These are phyloP conservation scores for Aurelia sp. DNA, from an alignment of 30 jellyfish, hydroid and myxozoan genomes.

Conservation along the genomic window DNA sequence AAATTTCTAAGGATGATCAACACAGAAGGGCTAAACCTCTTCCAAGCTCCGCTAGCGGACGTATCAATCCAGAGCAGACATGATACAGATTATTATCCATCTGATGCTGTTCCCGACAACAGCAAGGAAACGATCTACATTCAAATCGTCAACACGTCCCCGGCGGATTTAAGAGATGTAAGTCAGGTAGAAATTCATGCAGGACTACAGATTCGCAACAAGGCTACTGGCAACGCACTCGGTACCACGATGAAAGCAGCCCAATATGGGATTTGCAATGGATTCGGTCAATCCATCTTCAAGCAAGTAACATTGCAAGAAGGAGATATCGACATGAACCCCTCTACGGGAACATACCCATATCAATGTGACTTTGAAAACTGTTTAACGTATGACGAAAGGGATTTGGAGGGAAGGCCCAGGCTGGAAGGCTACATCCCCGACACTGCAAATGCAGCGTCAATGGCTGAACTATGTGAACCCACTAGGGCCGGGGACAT, in stretches of 20 bases:
- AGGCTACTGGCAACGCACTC: no score
- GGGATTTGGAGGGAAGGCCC: slow-evolving; percentile 2
- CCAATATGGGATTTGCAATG: background rate
- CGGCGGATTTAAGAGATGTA: background rate
- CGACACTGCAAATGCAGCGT: no score
- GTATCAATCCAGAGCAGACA: background rate
- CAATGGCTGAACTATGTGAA: no score
- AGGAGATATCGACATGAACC: slow-evolving; percentile 1
- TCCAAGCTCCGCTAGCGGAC: background rate
- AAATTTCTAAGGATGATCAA: background rate
- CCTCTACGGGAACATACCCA: background rate
- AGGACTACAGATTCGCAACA: no score
- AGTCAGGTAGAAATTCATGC: background rate
- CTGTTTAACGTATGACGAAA: background rate
- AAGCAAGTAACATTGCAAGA: slow-evolving; percentile 9
- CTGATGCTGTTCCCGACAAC: background rate
- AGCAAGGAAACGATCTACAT: background rate
- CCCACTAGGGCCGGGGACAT: no score
- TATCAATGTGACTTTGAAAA: slow-evolving; percentile 7
- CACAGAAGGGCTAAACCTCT: background rate
- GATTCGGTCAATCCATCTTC: background rate
- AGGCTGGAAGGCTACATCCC: no score
- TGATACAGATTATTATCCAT: slow-evolving; percentile 13
- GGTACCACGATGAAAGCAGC: background rate
- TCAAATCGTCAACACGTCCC: background rate